These are phyloP conservation scores for Uloborus plumipes DNA, from an alignment of 2,888 invertebrate species.

Conservation along the genomic window DNA sequence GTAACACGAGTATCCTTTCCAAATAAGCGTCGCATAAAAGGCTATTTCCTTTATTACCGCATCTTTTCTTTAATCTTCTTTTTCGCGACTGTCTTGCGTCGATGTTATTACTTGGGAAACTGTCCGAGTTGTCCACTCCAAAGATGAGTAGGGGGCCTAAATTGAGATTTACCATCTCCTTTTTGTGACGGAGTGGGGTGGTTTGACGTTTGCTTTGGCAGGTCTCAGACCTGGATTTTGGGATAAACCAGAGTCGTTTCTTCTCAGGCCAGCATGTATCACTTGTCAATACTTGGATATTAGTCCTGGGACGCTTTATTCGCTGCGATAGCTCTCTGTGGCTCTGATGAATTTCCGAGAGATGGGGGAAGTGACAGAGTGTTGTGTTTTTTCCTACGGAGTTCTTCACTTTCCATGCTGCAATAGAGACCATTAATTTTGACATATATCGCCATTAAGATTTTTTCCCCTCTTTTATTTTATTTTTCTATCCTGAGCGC, in stretches of 20 bases:
- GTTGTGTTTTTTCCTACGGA: neutral
- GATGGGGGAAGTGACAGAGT: conserved; percentile 5
- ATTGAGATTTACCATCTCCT: conserved; percentile 59
- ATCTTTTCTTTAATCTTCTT: conserved; percentile 15
- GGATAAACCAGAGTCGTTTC: conserved; percentile 43
- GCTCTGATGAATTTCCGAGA: conserved; percentile 17
- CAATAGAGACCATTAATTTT: conserved; percentile 45
- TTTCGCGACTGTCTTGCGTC: conserved; percentile 26
- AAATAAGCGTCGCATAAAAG: conserved; percentile 27
- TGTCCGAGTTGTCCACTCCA: conserved; percentile 42
- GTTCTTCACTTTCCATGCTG: conserved; percentile 19
- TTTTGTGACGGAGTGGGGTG: conserved; percentile 3
- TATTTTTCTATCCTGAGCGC: neutral
- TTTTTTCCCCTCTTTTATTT: conserved; percentile 12
- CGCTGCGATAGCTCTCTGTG: conserved; percentile 9
- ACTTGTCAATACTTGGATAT: conserved; percentile 36
- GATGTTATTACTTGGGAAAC: conserved; percentile 46
- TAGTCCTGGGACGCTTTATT: conserved; percentile 20
- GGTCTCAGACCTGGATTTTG: conserved; percentile 28
- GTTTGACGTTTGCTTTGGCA: conserved; percentile 43
- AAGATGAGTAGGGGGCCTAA: conserved; percentile 32
- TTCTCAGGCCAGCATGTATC: conserved; percentile 26
- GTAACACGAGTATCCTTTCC: conserved; percentile 1
- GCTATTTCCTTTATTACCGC: conserved; percentile 56
- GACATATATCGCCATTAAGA: conserved; percentile 35